Evolutionary conservation across 2,797 vertebrate genomes (phyloP).

Genomic region (Chelidonichthys spinosus): DNA sequence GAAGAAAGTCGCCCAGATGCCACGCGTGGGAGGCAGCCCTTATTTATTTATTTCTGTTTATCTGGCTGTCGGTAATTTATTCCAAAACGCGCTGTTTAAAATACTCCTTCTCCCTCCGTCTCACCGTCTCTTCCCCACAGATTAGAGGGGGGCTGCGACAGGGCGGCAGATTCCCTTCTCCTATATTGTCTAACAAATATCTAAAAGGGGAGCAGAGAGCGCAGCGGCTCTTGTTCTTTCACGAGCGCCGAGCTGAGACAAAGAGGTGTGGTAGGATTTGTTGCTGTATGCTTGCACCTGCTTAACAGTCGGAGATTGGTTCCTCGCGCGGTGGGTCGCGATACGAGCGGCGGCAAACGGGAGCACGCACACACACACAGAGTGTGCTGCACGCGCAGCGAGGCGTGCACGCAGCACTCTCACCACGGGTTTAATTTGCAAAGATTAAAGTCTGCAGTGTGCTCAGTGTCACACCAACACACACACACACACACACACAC

Average conservation of each 20-base stretch:
- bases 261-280: slow-evolving; percentile 70
- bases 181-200: slow-evolving; percentile 70
- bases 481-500: not conserved
- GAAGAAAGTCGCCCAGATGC: slow-evolving; percentile 81
- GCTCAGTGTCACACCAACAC: slow-evolving; percentile 39
- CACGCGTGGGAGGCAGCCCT: slow-evolving; percentile 82
- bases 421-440: slow-evolving; percentile 78
- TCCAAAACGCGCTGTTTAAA: slow-evolving; percentile 79
- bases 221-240: slow-evolving; percentile 60
- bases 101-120: slow-evolving; percentile 68
- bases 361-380: slow-evolving; percentile 27
- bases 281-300: slow-evolving; percentile 68
- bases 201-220: slow-evolving; percentile 70
- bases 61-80: slow-evolving; percentile 85
- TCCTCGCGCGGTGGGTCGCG: slow-evolving; percentile 57
- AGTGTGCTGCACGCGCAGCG: not conserved
- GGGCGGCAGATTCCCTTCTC: slow-evolving; percentile 60
- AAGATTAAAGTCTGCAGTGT: slow-evolving; percentile 79
- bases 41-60: slow-evolving; percentile 87
- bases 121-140: slow-evolving; percentile 66
- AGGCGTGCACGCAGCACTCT: slow-evolving; percentile 47
- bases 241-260: slow-evolving; percentile 68
- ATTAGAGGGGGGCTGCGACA: slow-evolving; percentile 68
- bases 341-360: slow-evolving; percentile 57
- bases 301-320: slow-evolving; percentile 68